Evolutionary conservation across 2,888 invertebrate species (phyloP).

Genomic region (Geotrupes spiniger): DNA sequence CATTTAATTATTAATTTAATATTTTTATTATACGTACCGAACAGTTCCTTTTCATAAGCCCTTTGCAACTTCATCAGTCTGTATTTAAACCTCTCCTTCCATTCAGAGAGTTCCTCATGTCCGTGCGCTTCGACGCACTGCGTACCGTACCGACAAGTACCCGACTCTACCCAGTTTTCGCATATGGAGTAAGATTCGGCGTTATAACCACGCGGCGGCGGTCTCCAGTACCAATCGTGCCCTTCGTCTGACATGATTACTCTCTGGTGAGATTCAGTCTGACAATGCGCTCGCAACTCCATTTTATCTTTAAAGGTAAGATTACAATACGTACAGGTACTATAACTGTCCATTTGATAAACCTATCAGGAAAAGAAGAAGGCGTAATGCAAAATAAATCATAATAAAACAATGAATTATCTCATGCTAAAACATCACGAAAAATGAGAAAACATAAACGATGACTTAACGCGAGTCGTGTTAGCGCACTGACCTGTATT

Average conservation of each 20-base stretch:
- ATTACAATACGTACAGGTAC: slow-evolving; percentile 58
- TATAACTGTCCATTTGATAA: slow-evolving; percentile 19
- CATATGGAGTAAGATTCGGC: slow-evolving; percentile 64
- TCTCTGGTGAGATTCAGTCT: slow-evolving; percentile 62
- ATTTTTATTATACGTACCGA: slow-evolving; percentile 52
- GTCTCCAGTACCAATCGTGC: slow-evolving; percentile 66
- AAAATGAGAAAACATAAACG: too few species aligned
- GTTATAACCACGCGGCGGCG: slow-evolving; percentile 66
- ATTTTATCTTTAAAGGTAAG: slow-evolving; percentile 55
- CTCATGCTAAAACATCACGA: neutral
- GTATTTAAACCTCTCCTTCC: slow-evolving; percentile 70
- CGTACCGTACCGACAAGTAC: slow-evolving; percentile 64
- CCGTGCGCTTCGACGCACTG: slow-evolving; percentile 76
- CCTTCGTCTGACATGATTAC: slow-evolving; percentile 69
- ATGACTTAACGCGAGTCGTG: too few species aligned
- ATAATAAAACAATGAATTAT: neutral
- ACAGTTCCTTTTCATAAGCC: slow-evolving; percentile 66
- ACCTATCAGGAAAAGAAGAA: slow-evolving; percentile 9
- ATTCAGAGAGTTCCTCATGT: slow-evolving; percentile 66
- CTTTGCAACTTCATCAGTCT: slow-evolving; percentile 61
- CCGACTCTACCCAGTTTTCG: slow-evolving; percentile 57
- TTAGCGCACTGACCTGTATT: too few species aligned
- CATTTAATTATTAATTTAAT: too few species aligned
- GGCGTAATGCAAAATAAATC: neutral
- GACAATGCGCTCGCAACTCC: slow-evolving; percentile 59